A percentile compares a stretch with the other conserved stretches of the same genome.
Evolutionary conservation across 1,140 invertebrate species (phyloP).

Genomic region (Papilio helenus): DNA sequence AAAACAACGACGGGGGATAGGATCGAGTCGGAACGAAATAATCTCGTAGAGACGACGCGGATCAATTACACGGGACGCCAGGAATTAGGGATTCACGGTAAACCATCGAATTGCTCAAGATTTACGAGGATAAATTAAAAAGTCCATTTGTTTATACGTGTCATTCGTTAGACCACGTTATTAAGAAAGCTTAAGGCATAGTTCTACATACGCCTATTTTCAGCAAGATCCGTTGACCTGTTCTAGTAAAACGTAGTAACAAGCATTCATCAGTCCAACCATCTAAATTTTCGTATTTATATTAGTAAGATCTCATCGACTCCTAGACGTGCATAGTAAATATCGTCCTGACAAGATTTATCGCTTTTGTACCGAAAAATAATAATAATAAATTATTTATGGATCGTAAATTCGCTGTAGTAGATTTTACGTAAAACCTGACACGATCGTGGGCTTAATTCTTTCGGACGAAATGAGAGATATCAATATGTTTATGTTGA

Average conservation of each 20-base stretch:
- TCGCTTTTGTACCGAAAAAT: neutral
- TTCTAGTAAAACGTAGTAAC: too few relatives aligned
- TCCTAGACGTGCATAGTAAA: neutral
- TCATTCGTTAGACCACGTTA: conserved; percentile 27
- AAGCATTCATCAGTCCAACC: too few relatives aligned
- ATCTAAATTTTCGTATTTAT: too few relatives aligned
- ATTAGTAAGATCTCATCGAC: neutral
- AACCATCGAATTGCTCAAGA: conserved; percentile 65
- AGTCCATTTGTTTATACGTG: conserved; percentile 54
- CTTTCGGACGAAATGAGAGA: neutral
- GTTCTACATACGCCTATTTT: too few relatives aligned
- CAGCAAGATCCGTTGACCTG: too few relatives aligned
- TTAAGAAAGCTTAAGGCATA: conserved; percentile 12
- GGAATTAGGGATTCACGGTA: conserved; percentile 56
- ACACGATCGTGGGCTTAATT: neutral
- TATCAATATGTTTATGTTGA: neutral
- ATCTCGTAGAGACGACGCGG: conserved; percentile 59
- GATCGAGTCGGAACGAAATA: conserved; percentile 62
- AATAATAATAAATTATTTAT: neutral
- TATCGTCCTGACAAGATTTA: neutral
- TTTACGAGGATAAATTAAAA: conserved; percentile 62
- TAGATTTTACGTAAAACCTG: neutral
- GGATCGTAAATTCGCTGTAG: neutral
- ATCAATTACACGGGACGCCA: conserved; percentile 64
- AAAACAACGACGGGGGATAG: conserved; percentile 60